Conservation (phyloP, 2,888 invertebrate genomes). For the Nasonovia ribisnigri region DNA sequence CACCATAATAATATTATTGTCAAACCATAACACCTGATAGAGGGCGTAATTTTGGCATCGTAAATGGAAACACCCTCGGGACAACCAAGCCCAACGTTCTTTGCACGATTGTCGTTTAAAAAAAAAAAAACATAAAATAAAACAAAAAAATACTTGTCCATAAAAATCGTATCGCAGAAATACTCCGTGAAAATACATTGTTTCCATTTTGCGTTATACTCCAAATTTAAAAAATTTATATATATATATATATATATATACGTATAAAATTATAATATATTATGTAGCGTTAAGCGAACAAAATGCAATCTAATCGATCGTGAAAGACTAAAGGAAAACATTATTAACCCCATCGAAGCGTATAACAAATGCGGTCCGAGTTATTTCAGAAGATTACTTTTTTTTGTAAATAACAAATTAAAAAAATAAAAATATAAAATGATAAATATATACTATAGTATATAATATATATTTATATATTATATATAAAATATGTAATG, state of each 20-base stretch:
- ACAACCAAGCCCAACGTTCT: background rate
- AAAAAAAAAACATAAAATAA: background rate
- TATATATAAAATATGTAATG: constrained; percentile 37
- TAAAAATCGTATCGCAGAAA: constrained; percentile 14
- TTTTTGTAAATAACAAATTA: constrained; percentile 56
- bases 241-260: constrained; percentile 15
- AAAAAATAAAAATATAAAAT: constrained; percentile 60
- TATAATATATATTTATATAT: constrained; percentile 30
- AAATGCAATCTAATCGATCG: constrained; percentile 65
- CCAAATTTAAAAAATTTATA: constrained; percentile 24
- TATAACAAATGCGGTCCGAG: constrained; percentile 60
- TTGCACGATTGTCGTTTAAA: background rate
- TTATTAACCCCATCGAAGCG: constrained; percentile 62
- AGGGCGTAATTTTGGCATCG: background rate
- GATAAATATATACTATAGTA: constrained; percentile 35
- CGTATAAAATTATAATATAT: constrained; percentile 14
- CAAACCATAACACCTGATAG: background rate
- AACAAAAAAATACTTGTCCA: background rate
- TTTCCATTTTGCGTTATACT: constrained; percentile 58
- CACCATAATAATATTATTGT: background rate
- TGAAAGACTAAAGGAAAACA: constrained; percentile 60
- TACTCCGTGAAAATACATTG: constrained; percentile 63
- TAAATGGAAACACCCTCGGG: constrained; percentile 39
- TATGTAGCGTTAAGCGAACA: constrained; percentile 64
- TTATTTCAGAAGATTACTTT: constrained; percentile 62